Evolutionary conservation across 35 echinoderm and acorn worm genomes (phyloP), one percentile per base, ranked within the genome.

Genomic region (Diadema setosum): DNA sequence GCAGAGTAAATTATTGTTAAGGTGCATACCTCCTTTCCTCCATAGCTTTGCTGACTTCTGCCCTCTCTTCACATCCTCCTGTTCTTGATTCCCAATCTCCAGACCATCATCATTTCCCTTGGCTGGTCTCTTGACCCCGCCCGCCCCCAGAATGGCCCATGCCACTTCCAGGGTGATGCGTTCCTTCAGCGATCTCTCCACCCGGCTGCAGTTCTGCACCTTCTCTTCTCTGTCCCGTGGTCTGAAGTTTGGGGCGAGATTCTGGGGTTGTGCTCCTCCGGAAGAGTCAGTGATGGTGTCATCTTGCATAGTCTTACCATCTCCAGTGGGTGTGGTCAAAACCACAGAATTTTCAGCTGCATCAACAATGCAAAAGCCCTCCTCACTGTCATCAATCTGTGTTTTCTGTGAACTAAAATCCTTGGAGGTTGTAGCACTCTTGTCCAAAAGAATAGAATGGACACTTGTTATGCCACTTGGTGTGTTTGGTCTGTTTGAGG

Each of bases 1-100:
- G n/a, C n/a, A n/a, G n/a, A n/a, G n/a, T n/a, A n/a, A n/a, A n/a
- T n/a, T n/a, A n/a, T n/a, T n/a, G n/a, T n/a, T n/a, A n/a, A 70
- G 49, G 26, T 24, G 16, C 55, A 80, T 84, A 97, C 95, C 91
- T 97, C 95, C 95, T 88, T 75, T 93, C 46, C 74, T 83, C 95
- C 91, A 93, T 0, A 87, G 73, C 46, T 90, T 94, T 11, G 21
- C 31, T 30, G 44, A 67, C 82, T 90, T 94, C 44, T 37, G 25
- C 18, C 42, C 33, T 39, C 65, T 94, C 81, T 58, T 26, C 0
- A 15, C 34, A 4, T 30, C 30, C 45, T 75, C 45, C 46, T 46
- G 59, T 23, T 15, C 30, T n/a, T n/a, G 14, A 11, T 48, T 6
- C 17, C 16, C 29, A 15, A 23, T 25, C 81, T 23, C 56, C 15